Evolutionary conservation across 2,797 vertebrate species (phyloP).

Genomic region (Channallabes apus): DNA sequence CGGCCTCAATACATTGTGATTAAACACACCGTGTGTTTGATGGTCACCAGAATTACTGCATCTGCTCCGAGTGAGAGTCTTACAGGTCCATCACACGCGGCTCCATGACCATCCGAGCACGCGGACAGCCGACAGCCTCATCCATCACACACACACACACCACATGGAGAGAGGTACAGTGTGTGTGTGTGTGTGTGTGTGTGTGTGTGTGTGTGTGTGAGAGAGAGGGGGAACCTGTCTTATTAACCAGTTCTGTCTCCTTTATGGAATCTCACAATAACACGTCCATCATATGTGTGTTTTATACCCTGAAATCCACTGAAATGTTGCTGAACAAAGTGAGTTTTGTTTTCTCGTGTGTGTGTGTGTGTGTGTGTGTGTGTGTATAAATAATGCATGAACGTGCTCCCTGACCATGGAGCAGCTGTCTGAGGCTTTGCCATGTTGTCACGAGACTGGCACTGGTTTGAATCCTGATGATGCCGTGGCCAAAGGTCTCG

Average conservation of each 20-base stretch:
- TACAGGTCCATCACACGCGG: slow-evolving; percentile 40
- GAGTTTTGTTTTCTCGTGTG: not conserved
- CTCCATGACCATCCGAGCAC: slow-evolving; percentile 22
- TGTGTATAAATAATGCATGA: slow-evolving; percentile 10
- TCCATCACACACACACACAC: slow-evolving; percentile 40
- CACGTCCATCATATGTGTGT: not conserved
- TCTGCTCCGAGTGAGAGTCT: not conserved
- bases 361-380: slow-evolving; percentile 3
- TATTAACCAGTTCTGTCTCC: not conserved
- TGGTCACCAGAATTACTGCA: slow-evolving; percentile 17
- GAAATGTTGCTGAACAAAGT: not conserved
- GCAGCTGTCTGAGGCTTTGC: slow-evolving; percentile 9
- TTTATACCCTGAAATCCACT: not conserved
- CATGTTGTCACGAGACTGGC: not conserved
- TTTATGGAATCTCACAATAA: not conserved
- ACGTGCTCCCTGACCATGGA: not conserved
- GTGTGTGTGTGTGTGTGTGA: not conserved
- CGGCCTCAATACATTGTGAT: not conserved
- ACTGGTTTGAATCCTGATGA: not conserved
- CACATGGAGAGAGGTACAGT: not conserved
- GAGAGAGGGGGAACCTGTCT: not conserved
- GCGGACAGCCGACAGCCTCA: slow-evolving; percentile 43
- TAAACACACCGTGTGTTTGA: not conserved
- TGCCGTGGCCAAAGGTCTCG: not conserved
- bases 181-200: not conserved